Conservation (phyloP, 2,888 invertebrate species). For the Cataglyphis livida region DNA sequence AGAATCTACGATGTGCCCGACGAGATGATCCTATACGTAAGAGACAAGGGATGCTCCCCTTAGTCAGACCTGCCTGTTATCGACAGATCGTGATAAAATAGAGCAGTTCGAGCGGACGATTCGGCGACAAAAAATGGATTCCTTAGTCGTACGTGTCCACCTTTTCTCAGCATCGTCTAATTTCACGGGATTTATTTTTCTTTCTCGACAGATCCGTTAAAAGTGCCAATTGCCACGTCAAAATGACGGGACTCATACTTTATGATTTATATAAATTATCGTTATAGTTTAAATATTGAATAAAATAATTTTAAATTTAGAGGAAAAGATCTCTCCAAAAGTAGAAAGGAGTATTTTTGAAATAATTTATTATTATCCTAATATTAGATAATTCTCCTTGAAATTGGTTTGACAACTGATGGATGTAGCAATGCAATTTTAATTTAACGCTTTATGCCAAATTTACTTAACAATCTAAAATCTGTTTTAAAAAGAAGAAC, state of each 20-base stretch:
- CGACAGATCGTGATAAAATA: slow-evolving; percentile 72
- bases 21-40: slow-evolving; percentile 53
- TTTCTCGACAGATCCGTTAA: slow-evolving; percentile 4
- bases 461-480: background rate
- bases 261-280: background rate
- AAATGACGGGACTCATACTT: background rate
- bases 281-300: background rate
- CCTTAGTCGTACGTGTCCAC: slow-evolving; percentile 40
- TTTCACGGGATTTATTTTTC: slow-evolving; percentile 48
- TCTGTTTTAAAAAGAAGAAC: background rate
- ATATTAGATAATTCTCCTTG: background rate
- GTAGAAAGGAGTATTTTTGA: background rate
- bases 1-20: slow-evolving; percentile 45
- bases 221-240: slow-evolving; percentile 15
- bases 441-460: background rate
- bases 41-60: slow-evolving; percentile 55
- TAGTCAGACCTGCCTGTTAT: slow-evolving; percentile 60
- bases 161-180: slow-evolving; percentile 49
- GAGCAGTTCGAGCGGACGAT: slow-evolving; percentile 55
- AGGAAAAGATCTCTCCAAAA: background rate
- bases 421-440: background rate
- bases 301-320: background rate
- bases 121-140: slow-evolving; percentile 46
- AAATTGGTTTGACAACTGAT: background rate
- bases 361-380: background rate